Conservation (phyloP, 2,888 invertebrate genomes). For the Eretmocerus hayati region DNA sequence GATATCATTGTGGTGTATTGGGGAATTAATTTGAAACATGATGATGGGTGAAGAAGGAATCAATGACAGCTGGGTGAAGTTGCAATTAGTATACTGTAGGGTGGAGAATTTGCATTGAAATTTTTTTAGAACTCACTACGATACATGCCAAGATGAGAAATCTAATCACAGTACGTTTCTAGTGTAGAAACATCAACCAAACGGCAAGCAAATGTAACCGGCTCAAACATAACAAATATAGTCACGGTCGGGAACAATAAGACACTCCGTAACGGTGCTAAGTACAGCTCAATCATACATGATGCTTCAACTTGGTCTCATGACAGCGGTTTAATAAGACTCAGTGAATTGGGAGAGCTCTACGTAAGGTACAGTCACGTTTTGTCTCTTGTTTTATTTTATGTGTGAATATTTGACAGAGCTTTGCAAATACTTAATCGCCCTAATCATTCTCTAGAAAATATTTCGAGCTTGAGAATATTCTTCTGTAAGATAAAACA, state of each 20-base stretch:
- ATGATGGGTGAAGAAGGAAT: too few relatives aligned
- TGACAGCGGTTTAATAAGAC: conserved; percentile 45
- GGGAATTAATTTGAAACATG: too few relatives aligned
- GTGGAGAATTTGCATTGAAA: too few relatives aligned
- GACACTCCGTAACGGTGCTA: conserved; percentile 38
- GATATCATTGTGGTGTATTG: too few relatives aligned
- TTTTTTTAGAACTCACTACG: too few relatives aligned
- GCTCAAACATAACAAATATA: conserved; percentile 42
- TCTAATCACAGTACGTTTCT: conserved; percentile 42
- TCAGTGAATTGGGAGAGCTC: conserved; percentile 47
- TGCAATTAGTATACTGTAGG: too few relatives aligned
- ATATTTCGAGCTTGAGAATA: too few relatives aligned
- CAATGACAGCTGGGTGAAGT: too few relatives aligned
- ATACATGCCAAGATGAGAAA: too few relatives aligned
- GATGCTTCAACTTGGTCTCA: conserved; percentile 36
- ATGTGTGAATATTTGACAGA: conserved; percentile 12
- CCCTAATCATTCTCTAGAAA: too few relatives aligned
- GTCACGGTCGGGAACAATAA: conserved; percentile 41
- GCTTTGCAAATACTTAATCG: too few relatives aligned
- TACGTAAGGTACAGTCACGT: conserved; percentile 46
- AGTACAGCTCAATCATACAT: conserved; percentile 37
- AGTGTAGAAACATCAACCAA: conserved; percentile 42
- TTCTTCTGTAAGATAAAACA: not conserved
- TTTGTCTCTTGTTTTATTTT: conserved; percentile 27
- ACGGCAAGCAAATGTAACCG: conserved; percentile 41